Base-by-base conservation (phyloP, 2,888 invertebrate genomes). In the Machimus rusticus region DNA sequence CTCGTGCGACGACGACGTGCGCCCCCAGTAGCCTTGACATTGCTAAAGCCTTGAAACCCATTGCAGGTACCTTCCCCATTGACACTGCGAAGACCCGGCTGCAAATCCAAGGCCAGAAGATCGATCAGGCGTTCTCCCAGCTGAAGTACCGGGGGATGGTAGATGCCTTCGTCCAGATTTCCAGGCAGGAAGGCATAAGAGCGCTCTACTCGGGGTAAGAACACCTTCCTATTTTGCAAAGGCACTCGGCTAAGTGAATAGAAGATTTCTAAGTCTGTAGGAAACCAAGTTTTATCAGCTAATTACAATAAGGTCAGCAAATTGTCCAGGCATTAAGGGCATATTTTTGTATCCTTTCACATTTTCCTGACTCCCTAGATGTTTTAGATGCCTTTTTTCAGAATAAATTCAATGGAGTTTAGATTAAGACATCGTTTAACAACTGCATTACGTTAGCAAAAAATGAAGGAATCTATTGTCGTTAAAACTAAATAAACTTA, bases 41-140 rank as follows among this genome's bases (percentile, higher is more conserved):
- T 86, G 19, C 51, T 79, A 79, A 78, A 43, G 77, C 39, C 87
- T 78, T 82, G 87, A 88, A 74, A 86, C 66, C 76, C 77, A 89
- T 89, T 89, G 78, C 90, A 97, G 98, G 98, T 89, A 99, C 98
- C 66, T 99, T 98, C 93, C 98, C 98, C n/a, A 96, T 99, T 90
- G 99, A 99, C 93, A 97, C 98, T 43, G 97, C 98, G 31, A 99
- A 99, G 93, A 98, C 98, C 23, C 95, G 98, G 89, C 94, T 99
- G 31, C 98, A 99, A 94, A 95, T 99, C 91, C 99, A 99, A 93
- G 99, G 98, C 1, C 98, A 98, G 93, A 96, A 95, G 91, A 94
- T 96, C 88, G 97, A 97, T 92, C 94, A 95, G 89, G 95, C 95
- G 88, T 95, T 96, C 94, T 94, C 96, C 85, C 94, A 95, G 90